These are phyloP conservation scores for Thereva unica DNA, from an alignment of 2,888 invertebrate genomes.

Conservation along the genomic window DNA sequence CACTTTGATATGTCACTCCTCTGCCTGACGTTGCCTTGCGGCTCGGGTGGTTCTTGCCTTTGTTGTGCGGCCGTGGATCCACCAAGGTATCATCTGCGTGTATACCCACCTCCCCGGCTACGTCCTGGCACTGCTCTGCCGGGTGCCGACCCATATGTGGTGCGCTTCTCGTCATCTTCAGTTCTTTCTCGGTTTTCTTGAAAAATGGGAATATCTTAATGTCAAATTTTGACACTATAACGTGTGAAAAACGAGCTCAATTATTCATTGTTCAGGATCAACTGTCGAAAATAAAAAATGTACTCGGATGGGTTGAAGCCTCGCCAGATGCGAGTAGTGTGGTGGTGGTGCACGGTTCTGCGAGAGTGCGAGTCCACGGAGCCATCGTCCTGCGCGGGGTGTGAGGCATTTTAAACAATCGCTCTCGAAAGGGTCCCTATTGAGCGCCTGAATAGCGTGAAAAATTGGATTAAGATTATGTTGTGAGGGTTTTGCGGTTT, in stretches of 20 bases:
- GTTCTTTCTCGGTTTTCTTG: constrained; percentile 1
- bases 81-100: not conserved
- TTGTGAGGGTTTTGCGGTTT: constrained; percentile 39
- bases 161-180: constrained; percentile 1
- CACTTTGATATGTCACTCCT: constrained; percentile 25
- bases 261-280: constrained; percentile 40
- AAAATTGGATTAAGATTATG: constrained; percentile 42
- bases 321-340: constrained; percentile 12
- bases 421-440: constrained; percentile 21
- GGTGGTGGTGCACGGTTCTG: not conserved
- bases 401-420: constrained; percentile 27
- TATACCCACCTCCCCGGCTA: not conserved
- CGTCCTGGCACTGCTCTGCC: not conserved
- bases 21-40: not conserved
- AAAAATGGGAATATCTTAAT: constrained; percentile 40
- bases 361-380: constrained; percentile 1
- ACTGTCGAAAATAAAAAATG: constrained; percentile 34
- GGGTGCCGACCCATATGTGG: constrained; percentile 4
- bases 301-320: not conserved
- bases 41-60: constrained; percentile 10
- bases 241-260: constrained; percentile 41
- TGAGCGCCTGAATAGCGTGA: constrained; percentile 37
- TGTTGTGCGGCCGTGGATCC: not conserved
- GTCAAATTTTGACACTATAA: constrained; percentile 40
- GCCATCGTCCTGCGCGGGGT: not conserved